Conservation (phyloP, 2,113 vertebrate genomes). For the Centropristis striata region DNA sequence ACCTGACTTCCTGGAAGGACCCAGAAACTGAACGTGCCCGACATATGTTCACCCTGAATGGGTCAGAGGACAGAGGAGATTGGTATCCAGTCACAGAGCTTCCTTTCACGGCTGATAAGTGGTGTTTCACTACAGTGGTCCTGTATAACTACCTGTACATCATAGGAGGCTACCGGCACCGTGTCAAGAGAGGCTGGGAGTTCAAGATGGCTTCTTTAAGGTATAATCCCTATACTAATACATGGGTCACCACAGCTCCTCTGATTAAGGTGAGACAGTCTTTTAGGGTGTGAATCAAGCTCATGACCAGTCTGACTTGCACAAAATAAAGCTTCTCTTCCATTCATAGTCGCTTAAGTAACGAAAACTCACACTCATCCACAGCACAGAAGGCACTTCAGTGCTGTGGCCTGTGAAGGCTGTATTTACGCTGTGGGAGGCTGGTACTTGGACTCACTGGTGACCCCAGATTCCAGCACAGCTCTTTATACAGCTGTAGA, state of each 20-base stretch:
- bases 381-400: constrained; percentile 87
- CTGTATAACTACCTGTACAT: constrained; percentile 86
- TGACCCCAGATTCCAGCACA: constrained; percentile 84
- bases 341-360: not conserved
- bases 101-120: constrained; percentile 87
- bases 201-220: constrained; percentile 87
- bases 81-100: constrained; percentile 79
- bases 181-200: constrained; percentile 76
- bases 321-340: not conserved
- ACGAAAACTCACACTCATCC: constrained; percentile 26
- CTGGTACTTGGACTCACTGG: constrained; percentile 86
- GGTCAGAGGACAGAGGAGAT: constrained; percentile 44
- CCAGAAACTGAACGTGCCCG: constrained; percentile 70
- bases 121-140: constrained; percentile 87
- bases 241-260: constrained; percentile 80
- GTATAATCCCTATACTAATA: constrained; percentile 82
- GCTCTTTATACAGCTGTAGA: constrained; percentile 85
- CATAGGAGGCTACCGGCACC: constrained; percentile 84
- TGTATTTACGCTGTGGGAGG: constrained; percentile 86
- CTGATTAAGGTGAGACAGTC: constrained; percentile 80
- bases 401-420: constrained; percentile 82
- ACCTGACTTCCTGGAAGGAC: constrained; percentile 72
- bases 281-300: not conserved
- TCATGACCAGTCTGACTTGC: not conserved
- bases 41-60: constrained; percentile 73